A percentile compares a stretch with the other conserved stretches of the same genome.
Evolutionary conservation across 2,888 invertebrate genomes (phyloP).

Genomic region (Geotrupes spiniger): DNA sequence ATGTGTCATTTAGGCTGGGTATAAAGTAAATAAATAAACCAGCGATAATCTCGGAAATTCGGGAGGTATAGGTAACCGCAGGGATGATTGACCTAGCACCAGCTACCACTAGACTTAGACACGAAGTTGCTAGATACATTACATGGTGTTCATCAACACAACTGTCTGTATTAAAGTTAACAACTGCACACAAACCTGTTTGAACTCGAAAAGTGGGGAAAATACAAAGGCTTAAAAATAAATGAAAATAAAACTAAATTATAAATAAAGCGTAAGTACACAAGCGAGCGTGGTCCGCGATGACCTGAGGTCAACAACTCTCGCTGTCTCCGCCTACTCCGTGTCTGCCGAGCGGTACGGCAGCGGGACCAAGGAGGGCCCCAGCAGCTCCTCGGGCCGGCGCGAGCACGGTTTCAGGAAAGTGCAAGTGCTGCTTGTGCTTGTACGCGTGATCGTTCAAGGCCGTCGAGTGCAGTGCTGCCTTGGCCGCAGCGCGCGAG

Average conservation of each 20-base stretch:
- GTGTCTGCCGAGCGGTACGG: conserved; percentile 42
- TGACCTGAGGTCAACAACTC: conserved; percentile 53
- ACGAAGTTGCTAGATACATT: conserved; percentile 13
- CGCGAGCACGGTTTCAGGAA: conserved; percentile 31
- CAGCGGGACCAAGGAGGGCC: conserved; percentile 28
- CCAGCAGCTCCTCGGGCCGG: conserved; percentile 25
- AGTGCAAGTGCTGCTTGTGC: conserved; percentile 36
- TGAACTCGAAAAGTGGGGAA: conserved; percentile 35
- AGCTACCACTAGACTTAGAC: conserved; percentile 6
- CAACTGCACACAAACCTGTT: conserved; percentile 35
- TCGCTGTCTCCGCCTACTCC: conserved; percentile 51
- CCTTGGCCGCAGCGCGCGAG: conserved; percentile 35
- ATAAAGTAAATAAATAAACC: neutral
- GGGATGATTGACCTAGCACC: neutral
- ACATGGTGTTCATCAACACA: conserved; percentile 25
- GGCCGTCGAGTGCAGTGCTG: conserved; percentile 43
- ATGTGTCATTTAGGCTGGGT: too few relatives aligned
- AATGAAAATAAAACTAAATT: conserved; percentile 42
- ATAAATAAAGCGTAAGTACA: conserved; percentile 43
- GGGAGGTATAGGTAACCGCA: neutral
- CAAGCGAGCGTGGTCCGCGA: conserved; percentile 45
- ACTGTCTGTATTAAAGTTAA: conserved; percentile 31
- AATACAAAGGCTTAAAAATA: conserved; percentile 35
- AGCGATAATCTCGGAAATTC: neutral
- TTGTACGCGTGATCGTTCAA: conserved; percentile 48